These are phyloP conservation scores for Discoglossus pictus DNA, from an alignment of 2,797 vertebrate species.

Conservation along the genomic window DNA sequence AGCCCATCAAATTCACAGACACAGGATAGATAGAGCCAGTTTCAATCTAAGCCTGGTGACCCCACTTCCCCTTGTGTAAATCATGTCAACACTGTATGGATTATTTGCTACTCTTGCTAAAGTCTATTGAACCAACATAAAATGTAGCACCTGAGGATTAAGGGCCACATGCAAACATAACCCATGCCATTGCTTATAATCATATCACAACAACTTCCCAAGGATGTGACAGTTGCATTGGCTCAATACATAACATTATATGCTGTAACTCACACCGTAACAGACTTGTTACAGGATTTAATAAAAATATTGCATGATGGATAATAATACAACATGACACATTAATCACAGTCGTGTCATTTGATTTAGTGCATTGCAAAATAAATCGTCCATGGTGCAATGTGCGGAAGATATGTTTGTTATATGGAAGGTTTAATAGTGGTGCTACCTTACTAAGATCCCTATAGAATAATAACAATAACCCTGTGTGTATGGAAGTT, in stretches of 20 bases:
- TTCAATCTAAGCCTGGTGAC: too few relatives aligned
- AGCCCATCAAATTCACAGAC: too few relatives aligned
- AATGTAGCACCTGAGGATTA: background rate
- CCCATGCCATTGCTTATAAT: background rate
- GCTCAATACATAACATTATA: background rate
- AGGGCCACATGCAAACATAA: background rate
- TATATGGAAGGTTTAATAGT: too few relatives aligned
- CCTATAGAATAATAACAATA: too few relatives aligned
- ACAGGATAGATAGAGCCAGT: too few relatives aligned
- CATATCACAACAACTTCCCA: background rate
- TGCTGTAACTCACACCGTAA: conserved; percentile 10
- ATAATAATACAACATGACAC: conserved; percentile 13
- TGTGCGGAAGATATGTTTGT: too few relatives aligned
- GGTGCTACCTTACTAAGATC: too few relatives aligned
- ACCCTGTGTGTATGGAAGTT: too few relatives aligned
- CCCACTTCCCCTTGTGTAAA: too few relatives aligned
- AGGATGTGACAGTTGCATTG: background rate
- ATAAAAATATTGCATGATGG: background rate
- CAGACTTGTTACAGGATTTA: background rate
- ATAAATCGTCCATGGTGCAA: too few relatives aligned
- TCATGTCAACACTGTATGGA: background rate
- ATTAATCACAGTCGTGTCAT: conserved; percentile 16
- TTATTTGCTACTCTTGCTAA: background rate
- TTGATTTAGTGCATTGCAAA: too few relatives aligned
- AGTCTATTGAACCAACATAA: background rate